Base-by-base conservation (phyloP, 2,113 vertebrate species). In the Egretta garzetta region DNA sequence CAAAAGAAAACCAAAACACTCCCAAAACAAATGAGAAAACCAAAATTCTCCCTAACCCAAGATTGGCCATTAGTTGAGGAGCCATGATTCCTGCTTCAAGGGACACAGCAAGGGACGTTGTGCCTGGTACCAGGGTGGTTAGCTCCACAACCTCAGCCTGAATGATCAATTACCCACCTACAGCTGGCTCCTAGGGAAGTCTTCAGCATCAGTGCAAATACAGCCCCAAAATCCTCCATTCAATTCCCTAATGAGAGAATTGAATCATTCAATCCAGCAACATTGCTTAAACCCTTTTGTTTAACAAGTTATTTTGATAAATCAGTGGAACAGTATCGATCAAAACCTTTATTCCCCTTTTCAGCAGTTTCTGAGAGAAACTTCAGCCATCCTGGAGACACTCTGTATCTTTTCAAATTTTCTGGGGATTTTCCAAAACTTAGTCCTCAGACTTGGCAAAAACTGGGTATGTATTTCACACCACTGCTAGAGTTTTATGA, bases 61-160 rank as follows among this genome's bases (percentile, higher is more conserved):
- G 21, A 35, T 0, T 8, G 16, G 12, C 9, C 41, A 13, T 27
- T 14, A 11, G 26, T 68, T 52, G n/a, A 62, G 28, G 49, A 88
- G 15, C 7, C 52, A 39, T 33, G 85, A 12, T 41, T 77, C 24
- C 50, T 49, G 33, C 50, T 39, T 5, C 14, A 75, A 63, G 32
- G 43, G 19, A 80, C 43, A 22, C 7, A 70, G 53, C 8, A 28
- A 43, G 23, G 41, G 14, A 74, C 0, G 0, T 8, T 8, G 4
- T 10, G 7, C n/a, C 20, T 63, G 5, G 24, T 14, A 32, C 16
- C 23, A 67, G 20, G 9, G 9, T 6, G 12, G 53, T 17, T 16
- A 59, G 47, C 32, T 52, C 62, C 33, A 59, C 43, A 63, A 3
- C 23, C 35, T 20, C 12, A 27, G 13, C 39, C 71, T 71, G 52